Evolutionary conservation across 2,797 vertebrate genomes (phyloP).

Genomic region (Pelobates cultripes): DNA sequence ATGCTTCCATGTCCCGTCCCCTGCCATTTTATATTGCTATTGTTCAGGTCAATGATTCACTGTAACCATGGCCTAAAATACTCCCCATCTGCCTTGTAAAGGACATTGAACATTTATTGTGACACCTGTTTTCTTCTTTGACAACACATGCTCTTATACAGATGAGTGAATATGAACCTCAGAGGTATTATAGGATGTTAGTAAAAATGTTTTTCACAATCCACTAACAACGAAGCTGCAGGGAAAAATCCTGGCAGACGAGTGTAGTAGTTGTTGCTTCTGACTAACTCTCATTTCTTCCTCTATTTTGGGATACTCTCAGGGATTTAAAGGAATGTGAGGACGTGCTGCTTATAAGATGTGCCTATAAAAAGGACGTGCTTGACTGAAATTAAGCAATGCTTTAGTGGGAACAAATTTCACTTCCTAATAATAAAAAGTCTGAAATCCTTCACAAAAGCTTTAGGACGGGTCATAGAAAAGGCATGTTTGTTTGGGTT

Average conservation of each 20-base stretch:
- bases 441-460: constrained; percentile 62
- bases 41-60: constrained; percentile 23
- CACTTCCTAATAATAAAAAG: constrained; percentile 64
- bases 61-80: constrained; percentile 22
- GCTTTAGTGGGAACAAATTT: constrained; percentile 67
- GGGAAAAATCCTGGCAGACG: constrained; percentile 66
- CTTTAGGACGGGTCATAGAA: constrained; percentile 58
- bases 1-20: too few species aligned
- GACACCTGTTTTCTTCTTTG: constrained; percentile 62
- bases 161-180: constrained; percentile 55
- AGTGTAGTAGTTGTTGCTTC: constrained; percentile 67
- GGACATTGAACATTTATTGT: constrained; percentile 47
- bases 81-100: constrained; percentile 42
- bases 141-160: constrained; percentile 57
- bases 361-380: constrained; percentile 66
- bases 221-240: constrained; percentile 55
- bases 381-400: constrained; percentile 64
- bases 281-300: constrained; percentile 73
- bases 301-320: constrained; percentile 76
- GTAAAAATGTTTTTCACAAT: constrained; percentile 58
- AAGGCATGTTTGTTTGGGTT: constrained; percentile 57
- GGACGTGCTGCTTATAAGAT: constrained; percentile 68
- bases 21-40: not conserved
- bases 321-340: constrained; percentile 75
- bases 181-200: constrained; percentile 58